Conservation (phyloP, 2,888 invertebrate species). For the Cheilosia urbana region DNA sequence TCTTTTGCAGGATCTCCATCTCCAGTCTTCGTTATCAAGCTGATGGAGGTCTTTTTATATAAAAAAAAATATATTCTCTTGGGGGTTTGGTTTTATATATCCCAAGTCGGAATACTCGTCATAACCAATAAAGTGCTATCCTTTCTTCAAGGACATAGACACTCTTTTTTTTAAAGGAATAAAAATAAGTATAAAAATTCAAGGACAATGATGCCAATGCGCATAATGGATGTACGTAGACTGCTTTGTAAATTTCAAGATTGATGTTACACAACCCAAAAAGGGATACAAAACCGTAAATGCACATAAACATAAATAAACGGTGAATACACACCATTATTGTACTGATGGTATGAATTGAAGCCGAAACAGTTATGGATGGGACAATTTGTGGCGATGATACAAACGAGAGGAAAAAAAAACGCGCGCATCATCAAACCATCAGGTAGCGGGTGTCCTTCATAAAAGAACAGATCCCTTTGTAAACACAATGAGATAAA, state of each 20-base stretch:
- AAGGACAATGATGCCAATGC: constrained; percentile 19
- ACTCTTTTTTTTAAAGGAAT: neutral
- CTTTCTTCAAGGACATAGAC: constrained; percentile 26
- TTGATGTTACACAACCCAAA: constrained; percentile 51
- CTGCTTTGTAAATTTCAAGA: constrained; percentile 48
- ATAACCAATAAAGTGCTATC: constrained; percentile 1
- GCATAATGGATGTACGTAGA: constrained; percentile 24
- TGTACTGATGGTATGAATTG: constrained; percentile 12
- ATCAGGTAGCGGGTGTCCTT: constrained; percentile 72
- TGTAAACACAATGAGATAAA: constrained; percentile 31
- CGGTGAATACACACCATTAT: constrained; percentile 40
- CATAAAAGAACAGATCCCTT: constrained; percentile 31
- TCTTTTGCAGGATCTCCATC: constrained; percentile 25
- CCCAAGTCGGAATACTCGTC: constrained; percentile 1
- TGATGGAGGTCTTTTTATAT: constrained; percentile 1
- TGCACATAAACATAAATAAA: constrained; percentile 60
- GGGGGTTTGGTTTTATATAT: constrained; percentile 29
- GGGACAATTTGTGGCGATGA: constrained; percentile 35
- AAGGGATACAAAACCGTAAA: constrained; percentile 51
- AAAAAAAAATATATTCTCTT: constrained; percentile 5
- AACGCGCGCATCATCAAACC: constrained; percentile 55
- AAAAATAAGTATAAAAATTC: constrained; percentile 14
- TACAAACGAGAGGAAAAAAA: constrained; percentile 32
- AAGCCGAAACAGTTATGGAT: constrained; percentile 53
- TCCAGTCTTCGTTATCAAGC: neutral